Evolutionary conservation across 2,113 vertebrate genomes (phyloP).

Genomic region (Ginglymostoma cirratum): DNA sequence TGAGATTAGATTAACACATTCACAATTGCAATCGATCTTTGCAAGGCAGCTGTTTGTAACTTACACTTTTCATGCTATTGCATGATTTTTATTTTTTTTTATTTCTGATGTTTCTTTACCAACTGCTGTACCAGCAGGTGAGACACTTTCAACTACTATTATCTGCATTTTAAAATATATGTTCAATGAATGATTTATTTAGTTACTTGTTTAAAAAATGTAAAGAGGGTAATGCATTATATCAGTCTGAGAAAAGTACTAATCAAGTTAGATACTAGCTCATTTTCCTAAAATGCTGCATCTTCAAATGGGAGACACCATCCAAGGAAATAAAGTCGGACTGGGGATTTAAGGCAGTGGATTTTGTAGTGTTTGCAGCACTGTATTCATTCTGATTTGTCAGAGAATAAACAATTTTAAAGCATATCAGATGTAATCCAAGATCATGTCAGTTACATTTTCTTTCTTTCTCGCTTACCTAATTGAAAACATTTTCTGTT

Average conservation of each 20-base stretch:
- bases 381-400: conserved; percentile 23
- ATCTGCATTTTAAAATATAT: conserved; percentile 35
- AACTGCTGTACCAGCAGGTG: conserved; percentile 37
- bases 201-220: conserved; percentile 31
- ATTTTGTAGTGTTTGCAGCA: conserved; percentile 8
- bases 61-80: conserved; percentile 38
- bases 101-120: conserved; percentile 33
- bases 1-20: conserved; percentile 25
- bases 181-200: conserved; percentile 33
- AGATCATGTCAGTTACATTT: neutral
- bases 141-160: conserved; percentile 36
- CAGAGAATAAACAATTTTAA: conserved; percentile 29
- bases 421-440: neutral
- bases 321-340: neutral
- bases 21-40: conserved; percentile 30
- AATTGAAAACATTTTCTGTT: neutral
- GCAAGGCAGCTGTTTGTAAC: conserved; percentile 33
- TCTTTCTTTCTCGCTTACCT: neutral
- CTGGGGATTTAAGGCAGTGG: neutral
- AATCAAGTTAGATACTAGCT: conserved; percentile 21
- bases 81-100: conserved; percentile 29
- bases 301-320: neutral
- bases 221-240: conserved; percentile 14
- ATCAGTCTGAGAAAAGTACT: conserved; percentile 17
- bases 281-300: conserved; percentile 31